Evolutionary conservation across 2,888 invertebrate genomes (phyloP).

Genomic region (Parnassius smintheus): DNA sequence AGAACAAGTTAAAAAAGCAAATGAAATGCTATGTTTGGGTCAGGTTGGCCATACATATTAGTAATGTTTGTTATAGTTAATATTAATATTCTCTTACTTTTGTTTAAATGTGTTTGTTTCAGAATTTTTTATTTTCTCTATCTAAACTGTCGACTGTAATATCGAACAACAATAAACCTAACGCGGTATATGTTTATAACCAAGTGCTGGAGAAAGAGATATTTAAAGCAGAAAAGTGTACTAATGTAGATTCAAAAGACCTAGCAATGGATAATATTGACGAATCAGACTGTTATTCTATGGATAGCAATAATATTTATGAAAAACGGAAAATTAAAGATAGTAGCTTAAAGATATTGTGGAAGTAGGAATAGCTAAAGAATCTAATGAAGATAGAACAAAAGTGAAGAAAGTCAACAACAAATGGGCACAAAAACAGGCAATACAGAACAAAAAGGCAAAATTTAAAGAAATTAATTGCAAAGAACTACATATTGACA

Average conservation of each 20-base stretch:
- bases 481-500: slow-evolving; percentile 25
- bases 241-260: background rate
- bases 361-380: background rate
- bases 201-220: background rate
- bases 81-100: background rate
- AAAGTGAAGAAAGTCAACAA: slow-evolving; percentile 31
- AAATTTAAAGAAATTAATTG: slow-evolving; percentile 41
- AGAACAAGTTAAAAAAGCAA: slow-evolving; percentile 31
- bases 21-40: slow-evolving; percentile 32
- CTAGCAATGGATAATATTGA: background rate
- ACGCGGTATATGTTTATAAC: slow-evolving; percentile 23
- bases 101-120: slow-evolving; percentile 28
- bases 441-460: slow-evolving; percentile 41
- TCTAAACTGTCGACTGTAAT: slow-evolving; percentile 27
- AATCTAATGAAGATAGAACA: background rate
- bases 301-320: background rate
- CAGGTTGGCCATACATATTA: slow-evolving; percentile 32
- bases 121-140: slow-evolving; percentile 30
- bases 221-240: slow-evolving; percentile 7
- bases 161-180: slow-evolving; percentile 18
- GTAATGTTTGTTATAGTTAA: slow-evolving; percentile 1
- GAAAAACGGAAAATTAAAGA: background rate
- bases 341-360: background rate
- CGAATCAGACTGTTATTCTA: slow-evolving; percentile 1
- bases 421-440: slow-evolving; percentile 42